These are phyloP conservation scores for Catostylus mosaicus DNA, from an alignment of 30 jellyfish, hydroid and myxozoan species.

Conservation along the genomic window DNA sequence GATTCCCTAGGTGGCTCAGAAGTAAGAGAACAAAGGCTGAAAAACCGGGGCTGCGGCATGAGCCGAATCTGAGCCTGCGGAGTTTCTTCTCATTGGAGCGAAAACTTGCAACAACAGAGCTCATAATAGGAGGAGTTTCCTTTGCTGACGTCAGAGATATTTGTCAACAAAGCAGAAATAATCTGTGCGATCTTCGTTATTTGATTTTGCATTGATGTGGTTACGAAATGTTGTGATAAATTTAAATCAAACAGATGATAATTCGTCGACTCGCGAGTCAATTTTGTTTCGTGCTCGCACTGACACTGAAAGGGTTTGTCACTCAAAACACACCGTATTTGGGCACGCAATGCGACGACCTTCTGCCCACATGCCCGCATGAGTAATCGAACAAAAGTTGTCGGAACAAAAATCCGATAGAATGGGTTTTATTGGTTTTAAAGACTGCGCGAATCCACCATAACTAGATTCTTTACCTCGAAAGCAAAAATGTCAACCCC, in stretches of 20 bases:
- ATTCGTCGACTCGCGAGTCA: constrained; percentile 7
- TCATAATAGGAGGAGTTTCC: constrained; percentile 76
- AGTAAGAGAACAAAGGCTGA: too few relatives aligned
- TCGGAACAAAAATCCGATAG: too few relatives aligned
- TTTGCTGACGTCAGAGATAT: constrained; percentile 54
- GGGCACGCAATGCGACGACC: not conserved
- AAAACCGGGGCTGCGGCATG: not conserved
- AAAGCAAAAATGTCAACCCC: too few relatives aligned
- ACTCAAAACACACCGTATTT: not conserved
- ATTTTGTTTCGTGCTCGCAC: not conserved
- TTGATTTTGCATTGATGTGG: constrained; percentile 1
- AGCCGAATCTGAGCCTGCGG: not conserved
- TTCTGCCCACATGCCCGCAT: too few relatives aligned
- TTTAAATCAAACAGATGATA: not conserved
- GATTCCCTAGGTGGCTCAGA: too few relatives aligned
- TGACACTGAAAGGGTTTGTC: not conserved
- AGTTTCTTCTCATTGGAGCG: constrained; percentile 51
- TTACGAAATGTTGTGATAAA: constrained; percentile 8
- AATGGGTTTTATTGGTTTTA: too few relatives aligned
- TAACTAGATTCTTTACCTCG: too few relatives aligned
- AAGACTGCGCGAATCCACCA: too few relatives aligned
- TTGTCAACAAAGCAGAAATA: constrained; percentile 26
- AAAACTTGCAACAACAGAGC: constrained; percentile 42
- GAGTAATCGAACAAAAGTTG: too few relatives aligned
- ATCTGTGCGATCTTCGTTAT: constrained; percentile 16